Evolutionary conservation across 2,113 vertebrate species (phyloP).

Genomic region (Egretta garzetta): DNA sequence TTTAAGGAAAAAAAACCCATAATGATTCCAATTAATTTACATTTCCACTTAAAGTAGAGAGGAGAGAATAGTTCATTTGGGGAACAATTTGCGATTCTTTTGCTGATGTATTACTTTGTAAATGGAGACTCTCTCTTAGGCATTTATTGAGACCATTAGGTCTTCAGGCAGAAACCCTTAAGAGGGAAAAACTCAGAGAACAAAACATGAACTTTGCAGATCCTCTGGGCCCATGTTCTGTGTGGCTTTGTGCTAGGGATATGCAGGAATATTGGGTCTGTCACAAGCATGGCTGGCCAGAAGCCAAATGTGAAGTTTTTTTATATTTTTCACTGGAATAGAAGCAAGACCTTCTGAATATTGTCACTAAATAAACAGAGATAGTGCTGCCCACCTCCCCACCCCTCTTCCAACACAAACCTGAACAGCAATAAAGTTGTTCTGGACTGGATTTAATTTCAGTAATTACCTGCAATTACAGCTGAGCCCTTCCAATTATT

Average conservation of each 20-base stretch:
- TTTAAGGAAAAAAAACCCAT: not conserved
- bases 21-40: conserved; percentile 46
- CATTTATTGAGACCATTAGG: conserved; percentile 4
- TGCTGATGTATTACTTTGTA: conserved; percentile 27
- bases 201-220: not conserved
- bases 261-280: not conserved
- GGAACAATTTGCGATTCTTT: conserved; percentile 28
- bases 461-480: not conserved
- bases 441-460: not conserved
- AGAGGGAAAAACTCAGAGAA: not conserved
- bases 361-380: not conserved
- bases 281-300: not conserved
- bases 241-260: not conserved
- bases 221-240: not conserved
- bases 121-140: not conserved
- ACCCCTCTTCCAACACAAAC: not conserved
- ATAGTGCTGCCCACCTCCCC: not conserved
- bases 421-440: not conserved
- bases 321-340: not conserved
- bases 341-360: not conserved
- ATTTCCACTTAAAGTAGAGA: conserved; percentile 14
- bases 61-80: conserved; percentile 5
- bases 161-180: not conserved
- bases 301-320: not conserved
- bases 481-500: not conserved